Base-by-base conservation (phyloP, 2,113 vertebrate genomes). In the Melanostigma gelatinosum region DNA sequence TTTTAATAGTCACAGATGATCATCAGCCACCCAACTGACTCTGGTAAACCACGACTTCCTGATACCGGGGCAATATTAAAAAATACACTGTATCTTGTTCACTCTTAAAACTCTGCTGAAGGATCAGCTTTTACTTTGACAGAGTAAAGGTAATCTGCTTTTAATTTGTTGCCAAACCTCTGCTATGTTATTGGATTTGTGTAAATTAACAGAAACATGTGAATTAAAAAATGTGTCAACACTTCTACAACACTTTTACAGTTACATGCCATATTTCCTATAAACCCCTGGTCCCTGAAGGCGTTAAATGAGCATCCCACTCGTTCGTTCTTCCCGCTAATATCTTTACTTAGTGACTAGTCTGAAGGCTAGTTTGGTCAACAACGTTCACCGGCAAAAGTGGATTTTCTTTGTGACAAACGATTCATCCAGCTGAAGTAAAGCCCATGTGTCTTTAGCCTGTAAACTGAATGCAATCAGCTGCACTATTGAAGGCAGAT, bases 1-100 rank as follows among this genome's bases (percentile, higher is more conserved):
- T 58, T 89, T 87, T 90, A 89, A 85, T 88, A 80, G 86, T 73
- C 57, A 1, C 68, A 64, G 83, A 89, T 82, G 58, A 90, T 68
- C 76, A 69, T 72, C 78, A 75, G 60, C 78, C 69, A 40, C 38
- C 20, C 55, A 82, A 54, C 81, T 29, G 69, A 70, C 75, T 66
- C 57, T 54, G 60, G 40, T 82, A 85, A 87, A 77, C 32, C n/a
- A 22, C 55, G n/a, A 84, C 83, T 85, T 90, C 75, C 87, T 82
- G 66, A 72, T 82, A 85, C 27, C 16, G 3, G 3, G 40, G 11
- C 36, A 67, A 73, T 27, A 62, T 63, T 63, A 57, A 66, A 61
- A 65, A 27, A 29, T 44, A 54, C 0, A 46, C 8, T 6, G 16
- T 32, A 57, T n/a, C 32, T 54, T 46, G 10, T 48, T 44, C 20